phyloP scores from a whole-genome alignment of 2,888 invertebrate genomes.

The Hedychridium roseum region DNA sequence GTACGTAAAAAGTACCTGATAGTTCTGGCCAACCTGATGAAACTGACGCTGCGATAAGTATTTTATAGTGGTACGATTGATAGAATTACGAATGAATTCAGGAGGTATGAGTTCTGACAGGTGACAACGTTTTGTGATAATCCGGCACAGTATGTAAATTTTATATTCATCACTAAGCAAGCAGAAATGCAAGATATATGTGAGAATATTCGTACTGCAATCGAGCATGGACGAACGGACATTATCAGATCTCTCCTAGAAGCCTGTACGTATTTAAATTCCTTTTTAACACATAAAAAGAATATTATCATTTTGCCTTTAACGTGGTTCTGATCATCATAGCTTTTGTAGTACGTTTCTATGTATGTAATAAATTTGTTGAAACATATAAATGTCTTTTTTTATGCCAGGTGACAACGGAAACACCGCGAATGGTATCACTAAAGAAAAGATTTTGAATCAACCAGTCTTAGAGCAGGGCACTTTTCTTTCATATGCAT shows the following conservation, averaged over 20 bases:
- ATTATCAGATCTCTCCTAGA: conserved; percentile 67
- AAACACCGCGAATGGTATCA: conserved; percentile 55
- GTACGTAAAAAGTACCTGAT: too few species aligned
- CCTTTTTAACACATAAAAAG: too few species aligned
- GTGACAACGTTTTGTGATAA: conserved; percentile 23
- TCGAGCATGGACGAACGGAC: conserved; percentile 68
- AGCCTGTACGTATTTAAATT: conserved; percentile 66
- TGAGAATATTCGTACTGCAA: conserved; percentile 66
- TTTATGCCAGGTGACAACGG: conserved; percentile 55
- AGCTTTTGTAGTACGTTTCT: too few species aligned
- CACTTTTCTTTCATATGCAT: conserved; percentile 68
- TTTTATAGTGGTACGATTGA: too few species aligned
- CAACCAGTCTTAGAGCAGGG: conserved; percentile 65
- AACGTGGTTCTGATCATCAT: too few species aligned
- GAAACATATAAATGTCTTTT: too few species aligned
- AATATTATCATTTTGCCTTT: too few species aligned
- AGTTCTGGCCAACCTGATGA: too few species aligned
- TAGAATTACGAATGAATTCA: too few species aligned
- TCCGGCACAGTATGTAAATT: conserved; percentile 19
- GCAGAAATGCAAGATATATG: conserved; percentile 63
- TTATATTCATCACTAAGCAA: conserved; percentile 20
- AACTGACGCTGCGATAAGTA: too few species aligned
- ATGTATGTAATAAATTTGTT: too few species aligned
- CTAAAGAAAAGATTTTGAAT: conserved; percentile 64
- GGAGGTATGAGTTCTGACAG: conserved; percentile 13